phyloP scores from a whole-genome alignment of 1,140 invertebrate genomes.

The Panagrolaimus sp. region DNA sequence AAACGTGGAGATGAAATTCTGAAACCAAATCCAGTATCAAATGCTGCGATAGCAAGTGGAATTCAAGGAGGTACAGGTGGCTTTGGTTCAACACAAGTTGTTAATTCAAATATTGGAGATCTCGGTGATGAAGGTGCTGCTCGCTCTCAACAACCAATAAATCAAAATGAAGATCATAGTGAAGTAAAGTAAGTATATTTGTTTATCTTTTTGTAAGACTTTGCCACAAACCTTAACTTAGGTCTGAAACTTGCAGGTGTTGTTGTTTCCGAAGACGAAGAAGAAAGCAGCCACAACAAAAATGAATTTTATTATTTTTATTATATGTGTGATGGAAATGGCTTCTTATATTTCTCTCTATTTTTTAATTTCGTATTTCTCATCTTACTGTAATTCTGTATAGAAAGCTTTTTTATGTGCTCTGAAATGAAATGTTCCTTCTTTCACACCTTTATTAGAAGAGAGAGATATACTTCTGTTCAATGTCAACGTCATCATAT shows the following conservation, averaged over 20 bases:
- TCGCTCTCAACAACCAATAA: conserved; percentile 20
- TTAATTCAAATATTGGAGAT: conserved; percentile 6
- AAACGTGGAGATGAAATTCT: conserved; percentile 23
- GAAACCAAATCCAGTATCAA: conserved; percentile 20
- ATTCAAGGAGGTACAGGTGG: conserved; percentile 29
- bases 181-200: conserved; percentile 50
- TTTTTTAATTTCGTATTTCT: too few species aligned
- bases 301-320: conserved; percentile 19
- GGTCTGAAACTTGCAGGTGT: conserved; percentile 36
- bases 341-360: too few species aligned
- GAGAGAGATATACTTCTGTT: too few species aligned
- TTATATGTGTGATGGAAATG: too few species aligned
- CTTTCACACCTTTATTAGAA: too few species aligned
- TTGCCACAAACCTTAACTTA: conserved; percentile 1
- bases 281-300: conserved; percentile 47
- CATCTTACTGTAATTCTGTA: too few species aligned
- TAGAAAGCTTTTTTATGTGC: too few species aligned
- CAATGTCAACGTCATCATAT: too few species aligned
- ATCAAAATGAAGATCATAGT: conserved; percentile 46
- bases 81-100: conserved; percentile 50
- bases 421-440: too few species aligned
- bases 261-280: conserved; percentile 53
- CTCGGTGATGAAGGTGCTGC: conserved; percentile 32
- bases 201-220: conserved; percentile 7
- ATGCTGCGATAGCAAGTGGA: conserved; percentile 1